These are phyloP conservation scores for Tachystola acroxantha DNA, from an alignment of 2,888 invertebrate genomes.

Conservation along the genomic window DNA sequence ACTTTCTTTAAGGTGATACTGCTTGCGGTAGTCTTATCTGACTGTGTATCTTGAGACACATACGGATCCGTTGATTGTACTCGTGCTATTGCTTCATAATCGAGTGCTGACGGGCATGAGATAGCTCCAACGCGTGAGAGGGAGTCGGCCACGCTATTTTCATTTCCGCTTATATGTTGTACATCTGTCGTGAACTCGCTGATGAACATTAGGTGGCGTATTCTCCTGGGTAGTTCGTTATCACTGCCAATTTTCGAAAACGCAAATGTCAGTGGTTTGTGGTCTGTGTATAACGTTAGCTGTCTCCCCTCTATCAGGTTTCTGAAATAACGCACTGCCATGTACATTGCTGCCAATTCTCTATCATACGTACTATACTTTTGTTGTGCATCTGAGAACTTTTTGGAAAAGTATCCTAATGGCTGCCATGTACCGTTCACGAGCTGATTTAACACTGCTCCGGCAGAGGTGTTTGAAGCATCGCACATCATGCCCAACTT, in stretches of 20 bases:
- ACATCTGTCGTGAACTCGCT: slow-evolving; percentile 14
- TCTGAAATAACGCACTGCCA: slow-evolving; percentile 16
- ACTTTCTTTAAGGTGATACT: background rate
- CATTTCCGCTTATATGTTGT: slow-evolving; percentile 7
- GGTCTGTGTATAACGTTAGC: slow-evolving; percentile 16
- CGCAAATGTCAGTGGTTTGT: slow-evolving; percentile 18
- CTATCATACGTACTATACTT: slow-evolving; percentile 26
- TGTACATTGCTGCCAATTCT: slow-evolving; percentile 18
- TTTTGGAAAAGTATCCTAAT: slow-evolving; percentile 14
- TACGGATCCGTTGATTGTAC: background rate
- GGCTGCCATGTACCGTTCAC: slow-evolving; percentile 14
- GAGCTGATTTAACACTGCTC: slow-evolving; percentile 7
- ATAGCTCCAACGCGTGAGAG: slow-evolving; percentile 11
- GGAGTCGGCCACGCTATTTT: slow-evolving; percentile 14
- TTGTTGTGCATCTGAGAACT: slow-evolving; percentile 3
- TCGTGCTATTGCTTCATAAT: slow-evolving; percentile 4
- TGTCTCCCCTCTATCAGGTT: slow-evolving; percentile 16
- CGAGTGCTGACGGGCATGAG: slow-evolving; percentile 5
- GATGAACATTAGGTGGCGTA: slow-evolving; percentile 9
- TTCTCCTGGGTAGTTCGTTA: slow-evolving; percentile 11
- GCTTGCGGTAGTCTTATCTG: too few relatives aligned
- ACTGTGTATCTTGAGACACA: too few relatives aligned
- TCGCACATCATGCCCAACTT: slow-evolving; percentile 15
- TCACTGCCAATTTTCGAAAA: slow-evolving; percentile 9
- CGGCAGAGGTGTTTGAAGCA: slow-evolving; percentile 7